phyloP scores from a whole-genome alignment of 2,888 invertebrate species.

The Cotesia congregata region DNA sequence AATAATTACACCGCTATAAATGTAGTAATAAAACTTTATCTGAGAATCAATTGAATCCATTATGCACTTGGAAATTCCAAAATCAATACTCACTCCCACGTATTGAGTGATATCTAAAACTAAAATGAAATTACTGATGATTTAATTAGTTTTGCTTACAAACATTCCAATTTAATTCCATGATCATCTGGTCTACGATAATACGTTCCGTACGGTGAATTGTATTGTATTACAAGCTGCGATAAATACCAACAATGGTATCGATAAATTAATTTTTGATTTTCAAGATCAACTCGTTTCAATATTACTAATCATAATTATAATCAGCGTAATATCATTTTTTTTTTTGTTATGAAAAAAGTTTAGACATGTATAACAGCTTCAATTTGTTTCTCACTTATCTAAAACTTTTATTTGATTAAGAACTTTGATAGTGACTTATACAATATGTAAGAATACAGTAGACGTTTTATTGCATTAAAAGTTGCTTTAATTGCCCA shows the following conservation, averaged over 20 bases:
- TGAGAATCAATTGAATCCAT: not conserved
- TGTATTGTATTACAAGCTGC: not conserved
- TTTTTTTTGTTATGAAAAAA: too few species aligned
- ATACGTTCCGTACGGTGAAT: not conserved
- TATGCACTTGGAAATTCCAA: not conserved
- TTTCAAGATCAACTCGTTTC: too few species aligned
- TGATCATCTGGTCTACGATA: not conserved
- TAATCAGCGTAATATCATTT: too few species aligned
- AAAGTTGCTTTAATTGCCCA: too few species aligned
- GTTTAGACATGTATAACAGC: too few species aligned
- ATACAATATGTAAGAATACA: too few species aligned
- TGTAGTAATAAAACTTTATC: not conserved
- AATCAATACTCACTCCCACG: not conserved
- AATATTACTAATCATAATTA: too few species aligned
- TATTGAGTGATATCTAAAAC: not conserved
- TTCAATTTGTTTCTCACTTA: too few species aligned
- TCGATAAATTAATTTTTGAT: too few species aligned
- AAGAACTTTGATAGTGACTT: too few species aligned
- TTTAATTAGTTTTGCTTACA: not conserved
- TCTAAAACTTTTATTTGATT: too few species aligned
- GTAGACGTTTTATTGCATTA: too few species aligned
- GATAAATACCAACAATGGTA: not conserved
- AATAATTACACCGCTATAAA: not conserved
- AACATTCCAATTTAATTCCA: not conserved
- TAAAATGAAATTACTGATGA: not conserved